Conservation (phyloP, 1,140 invertebrate genomes). For the Bombus confusus region DNA sequence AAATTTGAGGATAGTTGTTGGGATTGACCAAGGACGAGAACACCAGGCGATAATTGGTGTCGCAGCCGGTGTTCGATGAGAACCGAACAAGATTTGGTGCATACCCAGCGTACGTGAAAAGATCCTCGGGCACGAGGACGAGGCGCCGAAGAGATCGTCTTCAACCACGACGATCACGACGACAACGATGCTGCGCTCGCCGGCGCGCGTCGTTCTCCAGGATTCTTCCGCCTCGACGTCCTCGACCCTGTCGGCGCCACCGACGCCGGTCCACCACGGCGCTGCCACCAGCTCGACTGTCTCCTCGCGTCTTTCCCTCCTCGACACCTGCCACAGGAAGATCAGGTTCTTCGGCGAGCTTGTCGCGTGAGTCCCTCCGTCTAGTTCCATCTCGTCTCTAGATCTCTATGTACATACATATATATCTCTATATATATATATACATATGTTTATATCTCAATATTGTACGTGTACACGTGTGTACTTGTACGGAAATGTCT, state of each 20-base stretch:
- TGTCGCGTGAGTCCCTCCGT: constrained; percentile 85
- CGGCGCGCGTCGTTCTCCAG: constrained; percentile 71
- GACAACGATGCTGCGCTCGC: constrained; percentile 77
- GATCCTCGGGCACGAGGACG: constrained; percentile 66
- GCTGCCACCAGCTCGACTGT: constrained; percentile 74
- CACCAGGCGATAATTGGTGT: constrained; percentile 40
- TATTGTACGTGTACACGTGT: constrained; percentile 5
- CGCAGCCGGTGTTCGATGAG: constrained; percentile 62
- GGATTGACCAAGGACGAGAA: not conserved
- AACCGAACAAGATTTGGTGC: constrained; percentile 73
- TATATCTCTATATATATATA: not conserved
- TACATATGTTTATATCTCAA: not conserved
- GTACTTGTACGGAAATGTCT: constrained; percentile 8
- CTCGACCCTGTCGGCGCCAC: constrained; percentile 76
- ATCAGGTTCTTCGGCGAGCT: constrained; percentile 87
- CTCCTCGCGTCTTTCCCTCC: constrained; percentile 84
- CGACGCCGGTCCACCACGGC: constrained; percentile 75
- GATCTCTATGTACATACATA: constrained; percentile 32
- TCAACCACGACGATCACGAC: constrained; percentile 62
- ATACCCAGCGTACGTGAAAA: constrained; percentile 71
- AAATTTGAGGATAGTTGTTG: not conserved
- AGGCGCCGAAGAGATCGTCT: constrained; percentile 65
- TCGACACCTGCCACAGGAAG: constrained; percentile 88
- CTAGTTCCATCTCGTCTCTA: constrained; percentile 49
- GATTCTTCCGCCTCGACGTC: constrained; percentile 69